Base-by-base conservation (phyloP, 2,888 invertebrate species). In the Hemicrepidius hirtus region DNA sequence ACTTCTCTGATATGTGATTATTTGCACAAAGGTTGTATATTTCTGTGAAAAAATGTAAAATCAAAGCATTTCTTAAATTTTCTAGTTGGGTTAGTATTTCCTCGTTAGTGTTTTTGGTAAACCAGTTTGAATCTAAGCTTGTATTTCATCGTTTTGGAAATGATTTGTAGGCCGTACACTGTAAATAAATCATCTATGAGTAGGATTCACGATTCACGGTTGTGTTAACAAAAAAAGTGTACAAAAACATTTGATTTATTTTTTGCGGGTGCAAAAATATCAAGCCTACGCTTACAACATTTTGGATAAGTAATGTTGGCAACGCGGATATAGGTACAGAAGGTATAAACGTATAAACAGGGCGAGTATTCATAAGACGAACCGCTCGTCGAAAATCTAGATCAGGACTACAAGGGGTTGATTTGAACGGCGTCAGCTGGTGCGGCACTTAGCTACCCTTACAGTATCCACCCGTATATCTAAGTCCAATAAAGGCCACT, bases 371-470 rank as follows among this genome's bases (percentile, higher is more conserved):
- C 69, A 70, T 67, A 67, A 73, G 70, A 66, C 68, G 74, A 74
- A 66, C 81, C 80, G 79, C 81, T 80, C 77, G 62, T 32, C 65
- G 73, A 66, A 77, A 76, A 79, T 78, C 73, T 62, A 70, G 76
- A 76, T 75, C 76, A 79, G 76, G 68, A 78, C 80, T 80, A 82
- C 80, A 82, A 82, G 82, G 84, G 84, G 83, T 82, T 79, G 77
- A 77, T 81, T 80, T 82, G 81, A 81, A 78, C 75, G 86, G 88
- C 89, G 89, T 89, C 89, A 89, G 87, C 88, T 89, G 89, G 86
- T 84, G 83, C 85, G 84, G 87, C 88, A 88, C 89, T 89, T 89
- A 85, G 87, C 86, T 78, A 66, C 76, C 80, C 82, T 80, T 80
- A 79, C 76, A 79, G 80, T 77, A 80, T 79, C 80, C 79, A 75